Base-by-base conservation (phyloP, 2,888 invertebrate species). In the Cephus runcator region DNA sequence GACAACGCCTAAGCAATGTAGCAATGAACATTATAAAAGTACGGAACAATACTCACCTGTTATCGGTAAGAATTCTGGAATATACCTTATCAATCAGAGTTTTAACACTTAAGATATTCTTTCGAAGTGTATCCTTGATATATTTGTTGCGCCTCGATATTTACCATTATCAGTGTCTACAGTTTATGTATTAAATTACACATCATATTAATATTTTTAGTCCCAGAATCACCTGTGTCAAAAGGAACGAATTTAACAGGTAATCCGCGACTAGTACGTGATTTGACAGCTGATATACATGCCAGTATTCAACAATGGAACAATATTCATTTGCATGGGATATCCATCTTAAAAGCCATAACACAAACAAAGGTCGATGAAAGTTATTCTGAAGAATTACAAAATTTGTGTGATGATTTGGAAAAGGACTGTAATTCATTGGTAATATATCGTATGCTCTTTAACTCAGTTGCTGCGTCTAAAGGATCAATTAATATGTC, bases 291-390 rank as follows among this genome's bases (percentile, higher is more conserved):
- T 35, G 94, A 94, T 86, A 87, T 94, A 76, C 92, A 92, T 85
- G 92, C 92, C 83, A 90, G 87, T 80, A 92, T 93, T 80, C 93
- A 93, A 85, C 89, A 90, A 85, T 94, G 94, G 94, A 93, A 94
- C 82, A 86, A 88, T 69, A 81, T 88, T 76, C 93, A 93, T 83
- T 88, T 93, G 73, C 87, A 89, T 78, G 93, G 93, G 40, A 85
- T 92, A 73, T 79, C 85, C 30, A 77, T 92, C 79, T 86, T 93
- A 11, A 92, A 92, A 86, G 84, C 88, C 78, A 92, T 93, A 81
- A 90, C 90, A 11, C 77, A 81, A 68, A 69, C 81, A 1, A 84
- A 87, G 82, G 69, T 79, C 76, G 84, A 86, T 74, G 80, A 82
- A 68, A 85, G 80, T 15, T 89, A 86, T 84, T 84, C 88, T 15